Conservation (phyloP, 1,140 invertebrate genomes). For the Sminthurinus signatus region DNA sequence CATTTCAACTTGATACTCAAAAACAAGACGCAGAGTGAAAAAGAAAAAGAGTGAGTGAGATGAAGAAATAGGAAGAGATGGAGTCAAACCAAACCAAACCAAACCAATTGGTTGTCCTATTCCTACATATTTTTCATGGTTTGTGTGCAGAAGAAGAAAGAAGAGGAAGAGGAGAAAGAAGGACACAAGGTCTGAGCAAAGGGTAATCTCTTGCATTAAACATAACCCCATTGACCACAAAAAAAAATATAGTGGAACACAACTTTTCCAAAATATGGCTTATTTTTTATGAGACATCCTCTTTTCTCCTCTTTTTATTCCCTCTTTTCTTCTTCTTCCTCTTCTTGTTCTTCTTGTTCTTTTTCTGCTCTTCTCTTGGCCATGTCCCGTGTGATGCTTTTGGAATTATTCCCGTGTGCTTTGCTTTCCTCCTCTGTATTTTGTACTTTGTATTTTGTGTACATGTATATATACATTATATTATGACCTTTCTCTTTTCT, state of each 20-base stretch:
- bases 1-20: too few relatives aligned
- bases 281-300: slow-evolving; percentile 36
- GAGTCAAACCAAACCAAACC: too few relatives aligned
- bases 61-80: too few relatives aligned
- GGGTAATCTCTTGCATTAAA: slow-evolving; percentile 40
- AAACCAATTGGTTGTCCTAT: too few relatives aligned
- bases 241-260: slow-evolving; percentile 30
- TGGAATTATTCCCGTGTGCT: slow-evolving; percentile 35
- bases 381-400: slow-evolving; percentile 20
- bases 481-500: not conserved
- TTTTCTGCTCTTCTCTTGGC: not conserved
- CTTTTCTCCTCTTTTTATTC: slow-evolving; percentile 2
- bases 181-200: slow-evolving; percentile 25
- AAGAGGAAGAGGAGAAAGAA: slow-evolving; percentile 6
- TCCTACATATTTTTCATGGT: too few relatives aligned
- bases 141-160: not conserved
- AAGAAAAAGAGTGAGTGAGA: too few relatives aligned
- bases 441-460: not conserved
- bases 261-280: slow-evolving; percentile 27
- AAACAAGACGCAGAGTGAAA: too few relatives aligned
- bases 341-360: slow-evolving; percentile 15
- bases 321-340: not conserved
- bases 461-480: not conserved
- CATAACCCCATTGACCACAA: slow-evolving; percentile 40
- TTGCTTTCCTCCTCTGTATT: slow-evolving; percentile 15